Conservation (phyloP, 2,888 invertebrate genomes). For the Pseudanteris insignis region DNA sequence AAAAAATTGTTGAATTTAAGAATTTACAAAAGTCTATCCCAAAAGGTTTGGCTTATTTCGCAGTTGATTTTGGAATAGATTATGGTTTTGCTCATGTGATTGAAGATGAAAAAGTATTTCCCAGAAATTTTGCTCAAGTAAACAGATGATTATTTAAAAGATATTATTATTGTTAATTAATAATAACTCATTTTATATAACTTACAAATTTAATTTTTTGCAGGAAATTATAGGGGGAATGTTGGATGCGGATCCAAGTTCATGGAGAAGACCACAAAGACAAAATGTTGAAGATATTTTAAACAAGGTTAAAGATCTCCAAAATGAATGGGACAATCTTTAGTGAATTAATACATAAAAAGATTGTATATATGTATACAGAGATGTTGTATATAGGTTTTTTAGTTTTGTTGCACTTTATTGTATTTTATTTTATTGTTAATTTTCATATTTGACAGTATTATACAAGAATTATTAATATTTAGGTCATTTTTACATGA, state of each 20-base stretch:
- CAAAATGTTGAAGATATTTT: conserved; percentile 81
- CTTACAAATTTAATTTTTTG: too few relatives aligned
- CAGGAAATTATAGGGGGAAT: conserved; percentile 95
- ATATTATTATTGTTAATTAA: background rate
- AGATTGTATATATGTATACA: too few relatives aligned
- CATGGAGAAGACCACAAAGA: conserved; percentile 85
- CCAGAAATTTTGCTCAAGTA: conserved; percentile 89
- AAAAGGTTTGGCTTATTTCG: conserved; percentile 93
- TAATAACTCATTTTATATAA: background rate
- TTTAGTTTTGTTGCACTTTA: too few relatives aligned
- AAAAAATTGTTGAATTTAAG: conserved; percentile 83
- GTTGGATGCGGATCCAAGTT: conserved; percentile 83
- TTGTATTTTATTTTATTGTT: too few relatives aligned
- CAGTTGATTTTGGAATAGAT: conserved; percentile 90
- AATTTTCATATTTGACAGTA: too few relatives aligned
- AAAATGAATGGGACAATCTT: conserved; percentile 74
- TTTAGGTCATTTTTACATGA: too few relatives aligned
- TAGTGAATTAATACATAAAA: too few relatives aligned
- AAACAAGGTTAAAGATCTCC: conserved; percentile 78
- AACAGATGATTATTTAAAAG: conserved; percentile 33
- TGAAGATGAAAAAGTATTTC: conserved; percentile 90
- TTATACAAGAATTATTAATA: too few relatives aligned
- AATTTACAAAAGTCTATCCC: conserved; percentile 85
- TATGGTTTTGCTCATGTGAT: conserved; percentile 97
- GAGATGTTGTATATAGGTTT: too few relatives aligned